These are phyloP conservation scores for Anagyrus pseudococci DNA, from an alignment of 2,888 invertebrate species.

Conservation along the genomic window DNA sequence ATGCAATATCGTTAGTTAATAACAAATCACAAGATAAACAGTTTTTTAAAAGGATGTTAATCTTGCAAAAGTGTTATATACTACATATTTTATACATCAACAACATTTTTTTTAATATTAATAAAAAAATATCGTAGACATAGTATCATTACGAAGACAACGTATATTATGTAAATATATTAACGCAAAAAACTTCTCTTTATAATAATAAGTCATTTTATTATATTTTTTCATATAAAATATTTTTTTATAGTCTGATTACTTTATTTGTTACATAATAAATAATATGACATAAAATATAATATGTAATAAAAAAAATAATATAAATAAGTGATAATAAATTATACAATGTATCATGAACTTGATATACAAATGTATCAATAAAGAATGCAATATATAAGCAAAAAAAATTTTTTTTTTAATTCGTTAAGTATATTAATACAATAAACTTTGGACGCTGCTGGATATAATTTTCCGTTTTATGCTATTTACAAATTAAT, in stretches of 20 bases:
- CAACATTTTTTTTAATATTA: too few relatives aligned
- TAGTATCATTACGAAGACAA: too few relatives aligned
- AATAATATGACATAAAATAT: constrained; percentile 29
- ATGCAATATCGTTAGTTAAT: too few relatives aligned
- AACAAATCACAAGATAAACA: too few relatives aligned
- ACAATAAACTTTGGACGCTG: too few relatives aligned
- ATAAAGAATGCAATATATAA: constrained; percentile 23
- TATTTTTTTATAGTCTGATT: constrained; percentile 17
- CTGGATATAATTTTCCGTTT: constrained; percentile 25
- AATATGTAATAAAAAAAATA: constrained; percentile 14
- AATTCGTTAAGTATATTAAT: too few relatives aligned
- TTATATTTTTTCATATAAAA: constrained; percentile 21
- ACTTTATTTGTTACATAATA: constrained; percentile 26
- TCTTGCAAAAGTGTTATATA: too few relatives aligned
- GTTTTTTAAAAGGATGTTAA: too few relatives aligned
- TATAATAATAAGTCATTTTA: constrained; percentile 21
- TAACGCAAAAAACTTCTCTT: constrained; percentile 9
- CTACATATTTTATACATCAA: too few relatives aligned
- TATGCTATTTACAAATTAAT: constrained; percentile 29
- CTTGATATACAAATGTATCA: constrained; percentile 18
- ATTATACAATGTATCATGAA: constrained; percentile 23
- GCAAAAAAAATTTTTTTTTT: too few relatives aligned
- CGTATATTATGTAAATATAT: constrained; percentile 32
- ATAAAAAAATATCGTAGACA: too few relatives aligned
- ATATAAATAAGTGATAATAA: constrained; percentile 28